A percentile compares a stretch with the other conserved stretches of the same genome.
Conservation (phyloP, 2,888 invertebrate species). For the Scaptomyza flava region DNA sequence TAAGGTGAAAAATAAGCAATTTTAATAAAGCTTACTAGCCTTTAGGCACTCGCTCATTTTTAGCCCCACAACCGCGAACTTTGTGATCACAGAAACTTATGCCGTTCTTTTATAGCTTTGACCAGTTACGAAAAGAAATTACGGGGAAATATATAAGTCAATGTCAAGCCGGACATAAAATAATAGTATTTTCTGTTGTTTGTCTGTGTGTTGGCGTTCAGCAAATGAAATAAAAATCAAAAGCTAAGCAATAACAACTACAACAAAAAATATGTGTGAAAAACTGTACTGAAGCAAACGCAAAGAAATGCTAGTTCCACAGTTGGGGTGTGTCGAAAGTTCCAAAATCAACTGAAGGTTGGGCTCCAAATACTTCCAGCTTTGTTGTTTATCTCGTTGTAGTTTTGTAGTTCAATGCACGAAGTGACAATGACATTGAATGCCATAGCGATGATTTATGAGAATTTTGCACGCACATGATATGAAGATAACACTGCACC, state of each 20-base stretch:
- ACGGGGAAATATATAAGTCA: constrained; percentile 59
- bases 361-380: constrained; percentile 2
- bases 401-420: constrained; percentile 52
- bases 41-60: background rate
- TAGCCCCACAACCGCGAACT: background rate
- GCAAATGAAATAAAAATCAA: constrained; percentile 17
- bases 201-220: constrained; percentile 24
- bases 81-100: constrained; percentile 20
- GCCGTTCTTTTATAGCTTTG: constrained; percentile 33
- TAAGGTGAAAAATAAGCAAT: constrained; percentile 55
- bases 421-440: constrained; percentile 49
- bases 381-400: constrained; percentile 3
- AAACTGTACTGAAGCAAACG: constrained; percentile 30
- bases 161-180: constrained; percentile 59
- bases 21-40: no score
- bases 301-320: constrained; percentile 51
- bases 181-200: constrained; percentile 26
- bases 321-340: constrained; percentile 56
- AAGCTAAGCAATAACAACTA: constrained; percentile 3
- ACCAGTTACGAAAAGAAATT: constrained; percentile 29
- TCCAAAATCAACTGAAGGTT: constrained; percentile 39
- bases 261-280: constrained; percentile 54
- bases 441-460: background rate
- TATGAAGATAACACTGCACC: background rate
- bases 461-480: constrained; percentile 1